Conservation (phyloP, 2,797 vertebrate genomes). For the Craterocephalus amniculus region DNA sequence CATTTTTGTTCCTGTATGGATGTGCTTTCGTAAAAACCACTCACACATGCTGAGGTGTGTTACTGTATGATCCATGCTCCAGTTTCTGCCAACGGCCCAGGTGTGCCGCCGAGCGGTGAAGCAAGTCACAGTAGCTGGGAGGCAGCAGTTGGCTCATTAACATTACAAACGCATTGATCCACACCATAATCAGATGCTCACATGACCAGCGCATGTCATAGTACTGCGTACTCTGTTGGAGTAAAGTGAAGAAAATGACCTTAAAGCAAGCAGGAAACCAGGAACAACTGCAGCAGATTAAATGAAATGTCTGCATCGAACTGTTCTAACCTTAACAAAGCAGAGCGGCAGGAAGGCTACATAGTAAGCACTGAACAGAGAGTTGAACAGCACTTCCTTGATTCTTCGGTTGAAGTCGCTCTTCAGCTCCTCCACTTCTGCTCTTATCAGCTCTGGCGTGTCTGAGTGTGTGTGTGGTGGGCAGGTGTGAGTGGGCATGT, state of each 20-base stretch:
- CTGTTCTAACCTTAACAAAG: slow-evolving; percentile 92
- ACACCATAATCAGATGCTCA: slow-evolving; percentile 99
- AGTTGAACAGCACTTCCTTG: slow-evolving; percentile 99
- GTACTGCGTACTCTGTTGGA: slow-evolving; percentile 95
- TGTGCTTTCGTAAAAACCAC: slow-evolving; percentile 55
- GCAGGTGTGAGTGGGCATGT: slow-evolving; percentile 94
- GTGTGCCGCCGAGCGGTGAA: slow-evolving; percentile 95
- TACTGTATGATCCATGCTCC: slow-evolving; percentile 96
- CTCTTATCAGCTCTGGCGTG: slow-evolving; percentile 94
- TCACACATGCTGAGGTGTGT: slow-evolving; percentile 97
- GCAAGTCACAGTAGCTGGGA: slow-evolving; percentile 95
- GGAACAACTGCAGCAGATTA: too few relatives aligned
- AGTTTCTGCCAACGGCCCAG: slow-evolving; percentile 98
- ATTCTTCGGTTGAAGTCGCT: slow-evolving; percentile 98
- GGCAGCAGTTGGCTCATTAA: slow-evolving; percentile 97
- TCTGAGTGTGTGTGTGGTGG: slow-evolving; percentile 83
- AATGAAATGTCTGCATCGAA: neutral
- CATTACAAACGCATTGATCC: slow-evolving; percentile 99
- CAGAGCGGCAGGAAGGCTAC: slow-evolving; percentile 97
- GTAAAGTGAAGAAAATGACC: neutral
- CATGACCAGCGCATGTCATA: slow-evolving; percentile 99
- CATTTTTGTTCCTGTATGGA: neutral
- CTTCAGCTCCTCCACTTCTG: slow-evolving; percentile 97
- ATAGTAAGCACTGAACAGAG: slow-evolving; percentile 98
- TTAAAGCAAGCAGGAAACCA: neutral